phyloP scores from a whole-genome alignment of 2,797 vertebrate species.

The Rhinophrynus dorsalis region DNA sequence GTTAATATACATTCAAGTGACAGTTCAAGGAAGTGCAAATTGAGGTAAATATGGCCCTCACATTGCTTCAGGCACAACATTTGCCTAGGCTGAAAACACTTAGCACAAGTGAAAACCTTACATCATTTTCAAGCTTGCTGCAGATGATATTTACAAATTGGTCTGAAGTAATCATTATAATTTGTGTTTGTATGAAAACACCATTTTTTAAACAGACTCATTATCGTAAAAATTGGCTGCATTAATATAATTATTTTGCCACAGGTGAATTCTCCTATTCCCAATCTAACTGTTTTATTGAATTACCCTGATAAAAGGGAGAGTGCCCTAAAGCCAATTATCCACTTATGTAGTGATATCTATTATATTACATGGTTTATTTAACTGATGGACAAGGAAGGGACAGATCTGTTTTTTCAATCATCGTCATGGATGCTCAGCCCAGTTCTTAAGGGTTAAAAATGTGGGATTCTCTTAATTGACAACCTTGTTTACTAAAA shows the following conservation, averaged over 20 bases:
- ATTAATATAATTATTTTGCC: constrained; percentile 10
- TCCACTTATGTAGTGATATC: neutral
- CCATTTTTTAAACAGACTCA: constrained; percentile 1
- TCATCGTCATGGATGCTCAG: too few species aligned
- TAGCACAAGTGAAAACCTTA: constrained; percentile 41
- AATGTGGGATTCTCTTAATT: too few species aligned
- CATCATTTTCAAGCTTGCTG: constrained; percentile 45
- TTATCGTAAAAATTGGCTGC: constrained; percentile 5
- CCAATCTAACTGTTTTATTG: neutral
- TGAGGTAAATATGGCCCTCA: constrained; percentile 28
- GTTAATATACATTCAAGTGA: constrained; percentile 14
- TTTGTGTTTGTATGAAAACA: neutral
- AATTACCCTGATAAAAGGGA: neutral
- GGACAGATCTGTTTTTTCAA: neutral
- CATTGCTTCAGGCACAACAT: constrained; percentile 51
- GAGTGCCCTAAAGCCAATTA: neutral
- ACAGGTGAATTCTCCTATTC: constrained; percentile 7
- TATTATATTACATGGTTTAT: neutral
- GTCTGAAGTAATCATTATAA: constrained; percentile 25
- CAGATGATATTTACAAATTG: constrained; percentile 45
- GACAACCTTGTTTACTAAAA: too few species aligned
- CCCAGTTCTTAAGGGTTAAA: too few species aligned
- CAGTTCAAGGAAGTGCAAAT: constrained; percentile 3
- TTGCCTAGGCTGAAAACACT: constrained; percentile 40
- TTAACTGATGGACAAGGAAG: neutral